phyloP scores from a whole-genome alignment of 2,888 invertebrate species.

The Limnephilus auricula region DNA sequence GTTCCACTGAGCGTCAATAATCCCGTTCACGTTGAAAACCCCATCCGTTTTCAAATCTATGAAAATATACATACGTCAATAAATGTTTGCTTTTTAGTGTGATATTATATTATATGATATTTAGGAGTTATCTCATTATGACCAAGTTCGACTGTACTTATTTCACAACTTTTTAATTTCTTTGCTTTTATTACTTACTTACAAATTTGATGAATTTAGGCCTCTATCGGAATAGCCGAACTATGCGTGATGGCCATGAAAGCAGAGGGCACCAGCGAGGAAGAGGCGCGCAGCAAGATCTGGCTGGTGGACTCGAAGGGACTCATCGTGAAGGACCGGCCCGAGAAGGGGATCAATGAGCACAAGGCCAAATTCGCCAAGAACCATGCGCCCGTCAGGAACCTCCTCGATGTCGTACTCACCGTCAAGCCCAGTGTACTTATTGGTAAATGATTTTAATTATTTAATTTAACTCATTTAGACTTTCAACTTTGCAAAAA shows the following conservation, averaged over 20 bases:
- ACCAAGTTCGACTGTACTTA: too few relatives aligned
- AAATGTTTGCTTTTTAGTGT: too few relatives aligned
- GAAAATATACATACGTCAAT: too few relatives aligned
- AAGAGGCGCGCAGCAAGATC: slow-evolving; percentile 88
- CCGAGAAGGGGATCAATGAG: slow-evolving; percentile 86
- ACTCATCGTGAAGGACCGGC: slow-evolving; percentile 91
- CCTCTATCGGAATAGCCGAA: slow-evolving; percentile 94
- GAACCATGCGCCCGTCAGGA: slow-evolving; percentile 85
- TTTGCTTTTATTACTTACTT: neutral
- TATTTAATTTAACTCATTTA: neutral
- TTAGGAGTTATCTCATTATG: too few relatives aligned
- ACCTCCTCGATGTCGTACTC: slow-evolving; percentile 88
- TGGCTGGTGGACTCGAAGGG: slow-evolving; percentile 99
- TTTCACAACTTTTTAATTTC: too few relatives aligned
- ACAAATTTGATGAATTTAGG: slow-evolving; percentile 77
- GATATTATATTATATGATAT: too few relatives aligned
- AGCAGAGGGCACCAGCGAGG: slow-evolving; percentile 86
- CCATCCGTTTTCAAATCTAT: too few relatives aligned
- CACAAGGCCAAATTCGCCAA: slow-evolving; percentile 92
- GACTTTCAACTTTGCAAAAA: neutral
- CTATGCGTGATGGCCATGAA: slow-evolving; percentile 95
- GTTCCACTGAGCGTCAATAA: too few relatives aligned
- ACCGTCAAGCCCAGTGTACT: slow-evolving; percentile 91
- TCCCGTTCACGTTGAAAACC: too few relatives aligned
- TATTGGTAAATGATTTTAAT: slow-evolving; percentile 82